These are phyloP conservation scores for Anniella stebbinsi DNA, from an alignment of 2,797 vertebrate genomes.

Conservation along the genomic window DNA sequence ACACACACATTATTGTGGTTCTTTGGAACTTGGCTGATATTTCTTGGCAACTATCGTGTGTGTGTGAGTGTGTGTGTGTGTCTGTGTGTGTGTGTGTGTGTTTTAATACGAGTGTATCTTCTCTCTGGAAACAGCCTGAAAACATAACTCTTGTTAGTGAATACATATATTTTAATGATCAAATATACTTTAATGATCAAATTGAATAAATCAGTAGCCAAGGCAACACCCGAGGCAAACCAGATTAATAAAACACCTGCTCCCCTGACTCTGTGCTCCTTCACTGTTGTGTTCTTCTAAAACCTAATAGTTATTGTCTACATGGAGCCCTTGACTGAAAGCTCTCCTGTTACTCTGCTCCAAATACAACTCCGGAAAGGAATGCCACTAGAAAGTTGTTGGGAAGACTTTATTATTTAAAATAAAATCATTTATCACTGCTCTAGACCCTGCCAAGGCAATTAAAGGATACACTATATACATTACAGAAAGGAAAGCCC, in stretches of 20 bases:
- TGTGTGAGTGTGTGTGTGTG: too few species aligned
- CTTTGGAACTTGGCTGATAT: background rate
- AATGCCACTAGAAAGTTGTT: slow-evolving; percentile 57
- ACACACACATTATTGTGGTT: background rate
- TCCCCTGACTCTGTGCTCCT: slow-evolving; percentile 60
- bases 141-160: slow-evolving; percentile 45
- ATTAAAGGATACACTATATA: slow-evolving; percentile 61
- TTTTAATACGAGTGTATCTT: slow-evolving; percentile 63
- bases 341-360: slow-evolving; percentile 56
- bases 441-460: slow-evolving; percentile 70
- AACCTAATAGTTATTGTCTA: slow-evolving; percentile 63
- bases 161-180: slow-evolving; percentile 66
- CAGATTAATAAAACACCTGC: slow-evolving; percentile 64
- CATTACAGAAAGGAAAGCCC: slow-evolving; percentile 53
- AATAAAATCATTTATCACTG: slow-evolving; percentile 73
- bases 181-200: slow-evolving; percentile 36
- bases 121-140: slow-evolving; percentile 54
- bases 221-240: slow-evolving; percentile 65
- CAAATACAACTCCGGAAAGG: slow-evolving; percentile 75
- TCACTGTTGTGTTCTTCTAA: slow-evolving; percentile 62
- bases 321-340: slow-evolving; percentile 66
- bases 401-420: slow-evolving; percentile 67
- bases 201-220: slow-evolving; percentile 46
- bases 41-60: slow-evolving; percentile 41
- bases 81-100: background rate